A percentile compares a stretch with the other conserved stretches of the same genome.
phyloP scores from a whole-genome alignment of 1,140 invertebrate species.

The Meloidogyne chitwoodi region DNA sequence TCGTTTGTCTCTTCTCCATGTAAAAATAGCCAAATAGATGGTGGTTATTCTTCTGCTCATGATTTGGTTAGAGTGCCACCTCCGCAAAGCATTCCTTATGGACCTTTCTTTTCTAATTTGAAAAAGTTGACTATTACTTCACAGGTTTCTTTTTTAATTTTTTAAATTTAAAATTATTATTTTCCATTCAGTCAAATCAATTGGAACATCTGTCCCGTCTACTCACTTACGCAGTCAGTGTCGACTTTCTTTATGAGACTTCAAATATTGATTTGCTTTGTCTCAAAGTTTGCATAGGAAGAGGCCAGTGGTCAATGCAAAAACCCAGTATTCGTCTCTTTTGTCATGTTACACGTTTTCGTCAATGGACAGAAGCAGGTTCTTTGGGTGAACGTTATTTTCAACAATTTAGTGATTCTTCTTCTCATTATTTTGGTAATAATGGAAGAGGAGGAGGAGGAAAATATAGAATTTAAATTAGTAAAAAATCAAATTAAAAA shows the following conservation, averaged over 20 bases:
- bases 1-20: slow-evolving; percentile 9
- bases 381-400: slow-evolving; percentile 52
- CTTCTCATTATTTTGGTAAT: background rate
- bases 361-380: slow-evolving; percentile 54
- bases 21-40: background rate
- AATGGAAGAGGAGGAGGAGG: background rate
- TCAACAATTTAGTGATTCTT: slow-evolving; percentile 45
- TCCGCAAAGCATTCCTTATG: slow-evolving; percentile 27
- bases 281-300: slow-evolving; percentile 41
- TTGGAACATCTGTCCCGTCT: slow-evolving; percentile 51
- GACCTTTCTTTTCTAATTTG: slow-evolving; percentile 51
- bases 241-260: slow-evolving; percentile 50
- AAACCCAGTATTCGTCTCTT: slow-evolving; percentile 53
- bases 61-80: background rate
- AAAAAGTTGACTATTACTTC: slow-evolving; percentile 56
- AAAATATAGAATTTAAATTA: background rate
- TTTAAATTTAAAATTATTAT: background rate
- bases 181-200: slow-evolving; percentile 51
- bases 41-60: background rate
- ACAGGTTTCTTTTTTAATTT: slow-evolving; percentile 33
- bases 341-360: slow-evolving; percentile 53
- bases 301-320: slow-evolving; percentile 46
- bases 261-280: slow-evolving; percentile 50
- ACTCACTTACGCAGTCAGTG: slow-evolving; percentile 48
- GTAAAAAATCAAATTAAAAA: background rate